phyloP scores from a whole-genome alignment of 2,113 vertebrate genomes.

The Natator depressus region DNA sequence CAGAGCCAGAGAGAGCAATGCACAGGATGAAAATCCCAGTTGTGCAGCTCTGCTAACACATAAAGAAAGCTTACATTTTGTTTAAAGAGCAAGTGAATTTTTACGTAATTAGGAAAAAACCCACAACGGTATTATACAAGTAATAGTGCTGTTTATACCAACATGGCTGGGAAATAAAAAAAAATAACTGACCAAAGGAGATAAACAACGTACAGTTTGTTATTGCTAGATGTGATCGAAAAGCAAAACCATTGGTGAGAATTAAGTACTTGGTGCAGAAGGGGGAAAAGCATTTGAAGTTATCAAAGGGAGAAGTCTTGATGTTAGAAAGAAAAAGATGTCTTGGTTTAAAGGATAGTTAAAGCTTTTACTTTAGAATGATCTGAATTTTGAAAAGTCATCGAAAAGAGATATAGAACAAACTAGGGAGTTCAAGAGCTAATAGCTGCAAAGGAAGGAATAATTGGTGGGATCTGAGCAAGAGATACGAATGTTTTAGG shows the following conservation, averaged over 20 bases:
- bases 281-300: slow-evolving; percentile 62
- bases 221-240: slow-evolving; percentile 46
- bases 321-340: slow-evolving; percentile 63
- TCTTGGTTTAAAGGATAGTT: slow-evolving; percentile 21
- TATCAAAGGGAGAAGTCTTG: slow-evolving; percentile 66
- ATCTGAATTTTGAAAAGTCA: slow-evolving; percentile 73
- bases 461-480: slow-evolving; percentile 46
- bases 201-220: slow-evolving; percentile 52
- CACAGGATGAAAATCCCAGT: slow-evolving; percentile 61
- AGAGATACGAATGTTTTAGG: slow-evolving; percentile 34
- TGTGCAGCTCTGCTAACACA: slow-evolving; percentile 49
- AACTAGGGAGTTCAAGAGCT: slow-evolving; percentile 49
- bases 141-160: slow-evolving; percentile 49
- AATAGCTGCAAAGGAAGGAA: slow-evolving; percentile 1
- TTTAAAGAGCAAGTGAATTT: slow-evolving; percentile 64
- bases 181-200: slow-evolving; percentile 26
- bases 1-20: slow-evolving; percentile 61
- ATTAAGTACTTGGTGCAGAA: slow-evolving; percentile 53
- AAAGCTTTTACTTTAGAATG: slow-evolving; percentile 59
- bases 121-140: slow-evolving; percentile 26
- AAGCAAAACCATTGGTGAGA: slow-evolving; percentile 57
- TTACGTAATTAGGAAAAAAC: slow-evolving; percentile 56
- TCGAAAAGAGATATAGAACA: slow-evolving; percentile 43
- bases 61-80: slow-evolving; percentile 58
- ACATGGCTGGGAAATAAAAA: slow-evolving; percentile 39